Evolutionary conservation across 2,888 invertebrate genomes (phyloP).

Genomic region (Caradrina kadenii): DNA sequence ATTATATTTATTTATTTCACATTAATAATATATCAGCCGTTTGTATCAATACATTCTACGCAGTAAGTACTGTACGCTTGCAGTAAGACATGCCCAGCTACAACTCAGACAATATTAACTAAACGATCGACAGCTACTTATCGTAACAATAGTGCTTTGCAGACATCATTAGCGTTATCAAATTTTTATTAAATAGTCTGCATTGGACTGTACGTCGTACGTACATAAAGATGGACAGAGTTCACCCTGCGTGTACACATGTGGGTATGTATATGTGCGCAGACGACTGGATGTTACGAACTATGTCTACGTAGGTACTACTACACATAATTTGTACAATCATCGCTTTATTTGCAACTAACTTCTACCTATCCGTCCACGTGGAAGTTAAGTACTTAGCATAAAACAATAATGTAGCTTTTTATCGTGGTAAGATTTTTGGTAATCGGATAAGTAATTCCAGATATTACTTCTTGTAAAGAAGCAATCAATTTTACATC

Average conservation of each 20-base stretch:
- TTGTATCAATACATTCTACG: not conserved
- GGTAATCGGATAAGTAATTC: too few relatives aligned
- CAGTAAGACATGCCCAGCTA: not conserved
- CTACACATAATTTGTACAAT: not conserved
- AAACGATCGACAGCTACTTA: not conserved
- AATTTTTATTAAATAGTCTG: conserved; percentile 21
- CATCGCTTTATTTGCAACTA: not conserved
- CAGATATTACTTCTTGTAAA: too few relatives aligned
- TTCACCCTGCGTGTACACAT: conserved; percentile 4
- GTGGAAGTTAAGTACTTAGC: too few relatives aligned
- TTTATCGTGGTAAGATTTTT: too few relatives aligned
- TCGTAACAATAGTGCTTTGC: conserved; percentile 17
- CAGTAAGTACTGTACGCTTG: not conserved
- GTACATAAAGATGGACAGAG: conserved; percentile 32
- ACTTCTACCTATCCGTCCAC: not conserved
- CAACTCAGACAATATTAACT: not conserved
- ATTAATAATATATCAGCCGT: too few relatives aligned
- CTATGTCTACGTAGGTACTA: conserved; percentile 9
- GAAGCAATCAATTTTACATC: too few relatives aligned
- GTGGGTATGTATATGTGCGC: not conserved
- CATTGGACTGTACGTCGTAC: conserved; percentile 6
- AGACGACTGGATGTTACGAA: conserved; percentile 20
- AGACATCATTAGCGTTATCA: conserved; percentile 16
- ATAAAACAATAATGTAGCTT: too few relatives aligned
- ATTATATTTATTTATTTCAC: too few relatives aligned